phyloP scores from a whole-genome alignment of 2,797 vertebrate genomes.

The Lepus oiostolus region DNA sequence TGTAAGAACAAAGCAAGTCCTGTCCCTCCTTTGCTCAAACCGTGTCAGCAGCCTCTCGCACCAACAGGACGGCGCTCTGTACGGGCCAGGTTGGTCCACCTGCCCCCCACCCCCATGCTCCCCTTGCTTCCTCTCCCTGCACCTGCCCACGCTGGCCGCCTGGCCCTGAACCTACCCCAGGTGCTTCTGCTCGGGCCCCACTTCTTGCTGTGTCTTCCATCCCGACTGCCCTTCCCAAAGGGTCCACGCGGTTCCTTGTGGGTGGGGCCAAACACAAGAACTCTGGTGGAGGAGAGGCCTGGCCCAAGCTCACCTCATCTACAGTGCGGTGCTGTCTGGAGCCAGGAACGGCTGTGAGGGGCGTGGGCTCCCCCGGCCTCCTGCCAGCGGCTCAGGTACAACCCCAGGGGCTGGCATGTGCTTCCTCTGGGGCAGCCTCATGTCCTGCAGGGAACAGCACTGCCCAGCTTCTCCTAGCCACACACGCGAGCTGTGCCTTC shows the following conservation, averaged over 20 bases:
- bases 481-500: too few relatives aligned
- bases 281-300: not conserved
- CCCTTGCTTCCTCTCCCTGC: too few relatives aligned
- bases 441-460: too few relatives aligned
- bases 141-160: not conserved
- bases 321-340: accelerated
- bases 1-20: not conserved
- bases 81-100: not conserved
- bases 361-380: too few relatives aligned
- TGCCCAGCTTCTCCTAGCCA: too few relatives aligned
- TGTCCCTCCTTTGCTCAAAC: not conserved
- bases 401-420: too few relatives aligned
- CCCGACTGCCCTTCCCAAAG: not conserved
- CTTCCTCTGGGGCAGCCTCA: too few relatives aligned
- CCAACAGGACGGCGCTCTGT: not conserved
- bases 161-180: not conserved
- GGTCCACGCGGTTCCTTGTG: not conserved
- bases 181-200: not conserved
- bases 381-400: too few relatives aligned
- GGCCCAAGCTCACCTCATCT: not conserved
- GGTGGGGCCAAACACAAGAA: not conserved
- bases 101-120: accelerated
- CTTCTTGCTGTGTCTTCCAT: not conserved
- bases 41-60: not conserved
- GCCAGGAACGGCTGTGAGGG: too few relatives aligned